phyloP scores from a whole-genome alignment of 2,888 invertebrate species.

The Pandemis corylana region DNA sequence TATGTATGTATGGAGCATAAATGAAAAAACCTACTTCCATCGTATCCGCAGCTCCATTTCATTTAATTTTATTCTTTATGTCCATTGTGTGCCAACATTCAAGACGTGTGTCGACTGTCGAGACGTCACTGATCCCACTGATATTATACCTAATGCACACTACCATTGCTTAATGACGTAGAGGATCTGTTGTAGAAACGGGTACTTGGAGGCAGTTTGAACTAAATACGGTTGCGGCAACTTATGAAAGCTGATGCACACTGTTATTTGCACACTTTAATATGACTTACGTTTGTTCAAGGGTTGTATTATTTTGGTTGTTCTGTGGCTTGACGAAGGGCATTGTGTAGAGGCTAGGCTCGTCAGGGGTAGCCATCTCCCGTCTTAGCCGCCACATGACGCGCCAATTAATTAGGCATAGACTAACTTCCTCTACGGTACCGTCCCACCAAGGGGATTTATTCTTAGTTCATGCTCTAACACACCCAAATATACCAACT shows the following conservation, averaged over 20 bases:
- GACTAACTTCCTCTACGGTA: constrained; percentile 44
- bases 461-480: constrained; percentile 25
- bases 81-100: neutral
- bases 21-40: neutral
- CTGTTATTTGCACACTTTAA: too few species aligned
- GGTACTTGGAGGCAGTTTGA: constrained; percentile 6
- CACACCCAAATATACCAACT: constrained; percentile 35
- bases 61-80: neutral
- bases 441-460: constrained; percentile 14
- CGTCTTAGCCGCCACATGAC: constrained; percentile 61
- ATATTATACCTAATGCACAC: neutral
- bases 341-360: constrained; percentile 69
- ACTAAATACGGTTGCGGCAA: neutral
- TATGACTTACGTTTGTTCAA: too few species aligned
- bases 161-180: neutral
- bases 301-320: constrained; percentile 2
- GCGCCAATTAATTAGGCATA: constrained; percentile 74
- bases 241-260: neutral
- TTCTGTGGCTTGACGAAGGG: constrained; percentile 52
- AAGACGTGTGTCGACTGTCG: neutral
- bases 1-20: neutral
- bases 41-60: neutral
- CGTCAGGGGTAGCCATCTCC: constrained; percentile 64
- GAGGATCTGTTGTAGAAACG: neutral
- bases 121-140: constrained; percentile 3